Evolutionary conservation across 2,797 vertebrate species (phyloP).

Genomic region (Cirrhinus molitorella): DNA sequence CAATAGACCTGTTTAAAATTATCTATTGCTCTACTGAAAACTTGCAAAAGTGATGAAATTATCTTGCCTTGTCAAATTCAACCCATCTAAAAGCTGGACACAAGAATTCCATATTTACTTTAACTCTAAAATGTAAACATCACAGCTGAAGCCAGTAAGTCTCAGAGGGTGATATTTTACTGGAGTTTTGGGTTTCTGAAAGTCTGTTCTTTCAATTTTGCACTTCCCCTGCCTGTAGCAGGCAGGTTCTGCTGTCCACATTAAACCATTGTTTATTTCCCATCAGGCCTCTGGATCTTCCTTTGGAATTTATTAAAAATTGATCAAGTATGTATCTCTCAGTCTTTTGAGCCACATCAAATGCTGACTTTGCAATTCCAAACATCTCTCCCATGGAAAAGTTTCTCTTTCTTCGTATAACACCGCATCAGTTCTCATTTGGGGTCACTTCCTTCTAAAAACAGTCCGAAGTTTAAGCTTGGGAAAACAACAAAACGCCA

Average conservation of each 20-base stretch:
- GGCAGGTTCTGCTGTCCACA: slow-evolving; percentile 5
- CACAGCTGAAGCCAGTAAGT: background rate
- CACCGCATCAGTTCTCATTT: background rate
- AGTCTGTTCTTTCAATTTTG: slow-evolving; percentile 17
- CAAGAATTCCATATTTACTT: background rate
- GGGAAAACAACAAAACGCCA: slow-evolving; percentile 16
- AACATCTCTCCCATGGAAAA: slow-evolving; percentile 19
- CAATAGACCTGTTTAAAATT: background rate
- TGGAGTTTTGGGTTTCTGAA: slow-evolving; percentile 20
- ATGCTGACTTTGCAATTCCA: slow-evolving; percentile 29
- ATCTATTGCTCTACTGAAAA: background rate
- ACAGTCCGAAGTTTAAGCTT: background rate
- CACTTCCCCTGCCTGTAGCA: slow-evolving; percentile 7
- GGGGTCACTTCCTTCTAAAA: slow-evolving; percentile 7
- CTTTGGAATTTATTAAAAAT: slow-evolving; percentile 33
- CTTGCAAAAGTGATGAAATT: slow-evolving; percentile 9
- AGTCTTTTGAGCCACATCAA: slow-evolving; percentile 27
- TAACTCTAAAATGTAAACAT: background rate
- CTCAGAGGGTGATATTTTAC: background rate
- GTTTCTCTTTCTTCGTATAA: background rate
- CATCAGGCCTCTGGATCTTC: slow-evolving; percentile 34
- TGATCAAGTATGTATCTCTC: slow-evolving; percentile 34
- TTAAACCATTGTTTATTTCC: slow-evolving; percentile 41
- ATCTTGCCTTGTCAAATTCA: background rate
- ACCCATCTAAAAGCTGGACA: background rate